Conservation (phyloP, 64 coral and sea anemone species). For the Platygyra sinensis region DNA sequence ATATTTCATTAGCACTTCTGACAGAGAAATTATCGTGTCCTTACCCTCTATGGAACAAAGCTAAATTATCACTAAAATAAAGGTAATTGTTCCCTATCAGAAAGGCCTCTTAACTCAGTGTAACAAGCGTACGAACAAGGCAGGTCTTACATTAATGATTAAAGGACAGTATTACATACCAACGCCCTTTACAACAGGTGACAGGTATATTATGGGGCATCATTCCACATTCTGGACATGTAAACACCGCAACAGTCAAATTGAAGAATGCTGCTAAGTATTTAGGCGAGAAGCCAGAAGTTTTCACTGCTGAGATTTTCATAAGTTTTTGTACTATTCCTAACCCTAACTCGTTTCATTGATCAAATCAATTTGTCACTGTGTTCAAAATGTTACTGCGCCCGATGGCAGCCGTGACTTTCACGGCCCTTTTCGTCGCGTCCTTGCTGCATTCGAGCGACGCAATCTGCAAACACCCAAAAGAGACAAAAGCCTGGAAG, state of each 20-base stretch:
- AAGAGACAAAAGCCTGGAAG: conserved; percentile 49
- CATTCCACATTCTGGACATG: background rate
- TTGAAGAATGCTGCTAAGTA: background rate
- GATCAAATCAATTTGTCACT: background rate
- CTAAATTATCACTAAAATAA: no score
- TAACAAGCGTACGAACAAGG: background rate
- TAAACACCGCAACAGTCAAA: background rate
- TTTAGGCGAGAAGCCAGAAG: background rate
- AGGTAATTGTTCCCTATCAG: no score
- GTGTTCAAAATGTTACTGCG: background rate
- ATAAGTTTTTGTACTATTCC: background rate
- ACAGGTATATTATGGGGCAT: background rate
- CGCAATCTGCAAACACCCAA: conserved; percentile 11
- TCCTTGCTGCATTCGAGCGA: conserved; percentile 9
- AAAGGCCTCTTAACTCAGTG: background rate
- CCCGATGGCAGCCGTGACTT: background rate
- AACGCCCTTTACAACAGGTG: conserved; percentile 20
- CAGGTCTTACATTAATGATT: conserved; percentile 24
- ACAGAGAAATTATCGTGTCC: no score
- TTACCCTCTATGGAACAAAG: no score
- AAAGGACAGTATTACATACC: background rate
- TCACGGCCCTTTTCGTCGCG: background rate
- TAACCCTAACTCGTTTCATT: background rate
- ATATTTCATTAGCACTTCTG: no score
- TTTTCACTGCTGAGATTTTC: background rate